phyloP scores from a whole-genome alignment of 2,888 invertebrate species.

The Orthosia gothica region DNA sequence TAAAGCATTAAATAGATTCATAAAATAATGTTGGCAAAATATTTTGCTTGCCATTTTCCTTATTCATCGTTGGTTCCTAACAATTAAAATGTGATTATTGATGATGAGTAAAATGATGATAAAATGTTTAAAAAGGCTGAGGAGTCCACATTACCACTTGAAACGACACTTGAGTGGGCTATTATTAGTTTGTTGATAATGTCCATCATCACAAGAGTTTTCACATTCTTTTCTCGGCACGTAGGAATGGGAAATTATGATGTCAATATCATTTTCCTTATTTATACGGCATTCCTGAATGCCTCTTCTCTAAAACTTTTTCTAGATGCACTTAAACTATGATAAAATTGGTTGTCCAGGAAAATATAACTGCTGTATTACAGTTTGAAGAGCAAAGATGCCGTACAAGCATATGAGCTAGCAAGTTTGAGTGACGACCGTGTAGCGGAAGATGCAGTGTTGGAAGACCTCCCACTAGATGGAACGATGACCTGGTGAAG shows the following conservation, averaged over 20 bases:
- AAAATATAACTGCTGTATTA: background rate
- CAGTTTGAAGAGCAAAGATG: background rate
- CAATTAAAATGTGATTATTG: no score
- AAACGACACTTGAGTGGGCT: background rate
- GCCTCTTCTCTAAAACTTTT: background rate
- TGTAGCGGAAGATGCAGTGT: no score
- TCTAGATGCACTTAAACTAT: background rate
- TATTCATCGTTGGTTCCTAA: no score
- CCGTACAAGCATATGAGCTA: background rate
- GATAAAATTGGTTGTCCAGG: background rate
- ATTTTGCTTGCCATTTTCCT: background rate
- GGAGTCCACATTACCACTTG: background rate
- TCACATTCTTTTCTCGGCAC: background rate
- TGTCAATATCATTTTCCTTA: constrained; percentile 8
- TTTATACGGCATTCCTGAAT: background rate
- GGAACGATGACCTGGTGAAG: no score
- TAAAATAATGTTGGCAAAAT: no score
- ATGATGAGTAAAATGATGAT: background rate
- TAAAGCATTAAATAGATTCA: no score
- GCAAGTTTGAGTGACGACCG: no score
- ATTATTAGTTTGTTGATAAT: constrained; percentile 11
- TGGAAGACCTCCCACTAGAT: no score
- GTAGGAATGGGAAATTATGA: background rate
- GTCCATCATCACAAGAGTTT: constrained; percentile 13
- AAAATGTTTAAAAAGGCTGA: background rate